Conservation (phyloP, 2,113 vertebrate genomes). For the Dermatemys mawii region DNA sequence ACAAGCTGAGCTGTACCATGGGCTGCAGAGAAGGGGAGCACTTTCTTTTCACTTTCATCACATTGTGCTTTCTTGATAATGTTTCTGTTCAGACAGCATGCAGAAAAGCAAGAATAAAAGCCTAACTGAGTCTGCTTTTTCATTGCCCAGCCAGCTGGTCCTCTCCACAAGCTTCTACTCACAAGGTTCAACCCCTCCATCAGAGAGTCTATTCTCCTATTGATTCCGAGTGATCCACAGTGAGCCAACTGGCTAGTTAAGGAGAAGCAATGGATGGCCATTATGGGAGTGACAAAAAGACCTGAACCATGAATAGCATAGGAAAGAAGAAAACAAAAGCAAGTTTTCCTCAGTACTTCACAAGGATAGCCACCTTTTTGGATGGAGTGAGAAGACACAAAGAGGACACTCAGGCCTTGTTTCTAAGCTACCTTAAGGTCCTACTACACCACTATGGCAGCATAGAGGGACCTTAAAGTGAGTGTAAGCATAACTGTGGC, state of each 20-base stretch:
- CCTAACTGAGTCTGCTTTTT: constrained; percentile 2
- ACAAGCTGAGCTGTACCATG: not conserved
- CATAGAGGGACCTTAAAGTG: not conserved
- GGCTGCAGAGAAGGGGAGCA: not conserved
- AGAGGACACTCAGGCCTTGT: not conserved
- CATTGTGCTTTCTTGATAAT: constrained; percentile 1
- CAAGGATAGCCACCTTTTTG: not conserved
- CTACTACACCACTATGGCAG: not conserved
- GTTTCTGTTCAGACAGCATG: constrained; percentile 41
- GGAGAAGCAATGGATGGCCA: constrained; percentile 5
- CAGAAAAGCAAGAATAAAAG: constrained; percentile 39
- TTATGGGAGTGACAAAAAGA: not conserved
- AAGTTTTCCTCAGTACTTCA: not conserved
- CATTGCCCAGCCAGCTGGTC: constrained; percentile 6
- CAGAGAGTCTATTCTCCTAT: not conserved
- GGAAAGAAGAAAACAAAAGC: not conserved
- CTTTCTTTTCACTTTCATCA: constrained; percentile 11
- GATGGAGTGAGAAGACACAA: not conserved
- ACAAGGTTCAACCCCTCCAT: not conserved
- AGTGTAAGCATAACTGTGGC: not conserved
- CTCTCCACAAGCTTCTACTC: not conserved
- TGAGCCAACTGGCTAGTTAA: constrained; percentile 2
- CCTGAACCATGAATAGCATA: not conserved
- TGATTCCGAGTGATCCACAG: not conserved
- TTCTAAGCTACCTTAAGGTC: not conserved